Percentiles rank a stretch among this genome's conserved stretches.
Conservation (phyloP, 2,113 vertebrate genomes). For the Cyphomyrus plagiostoma region DNA sequence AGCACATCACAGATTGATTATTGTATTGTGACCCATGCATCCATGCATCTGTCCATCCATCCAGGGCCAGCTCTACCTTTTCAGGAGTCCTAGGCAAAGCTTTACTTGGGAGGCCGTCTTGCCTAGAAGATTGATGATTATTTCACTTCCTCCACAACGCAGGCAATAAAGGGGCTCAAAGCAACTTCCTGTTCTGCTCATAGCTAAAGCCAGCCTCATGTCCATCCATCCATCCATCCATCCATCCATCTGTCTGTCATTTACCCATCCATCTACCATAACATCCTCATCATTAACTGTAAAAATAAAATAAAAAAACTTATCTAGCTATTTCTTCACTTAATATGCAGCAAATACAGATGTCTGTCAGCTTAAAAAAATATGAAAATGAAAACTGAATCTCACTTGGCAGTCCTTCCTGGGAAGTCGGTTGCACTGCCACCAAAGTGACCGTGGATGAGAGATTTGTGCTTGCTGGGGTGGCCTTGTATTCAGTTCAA, state of each 20-base stretch:
- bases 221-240: not conserved
- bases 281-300: not conserved
- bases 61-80: not conserved
- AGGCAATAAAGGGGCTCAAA: not conserved
- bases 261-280: not conserved
- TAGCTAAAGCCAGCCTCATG: not conserved
- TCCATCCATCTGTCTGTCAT: not conserved
- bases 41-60: not conserved
- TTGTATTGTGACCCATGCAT: not conserved
- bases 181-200: not conserved
- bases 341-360: not conserved
- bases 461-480: conserved; percentile 49
- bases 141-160: not conserved
- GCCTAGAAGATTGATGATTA: not conserved
- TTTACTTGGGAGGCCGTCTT: not conserved
- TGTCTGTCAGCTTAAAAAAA: not conserved
- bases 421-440: conserved; percentile 6
- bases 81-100: not conserved
- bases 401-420: not conserved
- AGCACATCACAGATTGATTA: not conserved
- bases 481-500: conserved; percentile 56
- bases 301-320: not conserved
- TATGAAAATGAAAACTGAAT: not conserved
- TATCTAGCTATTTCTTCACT: not conserved
- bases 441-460: conserved; percentile 44